Evolutionary conservation across 2,888 invertebrate species (phyloP).

Genomic region (Mactromeris polynyma): DNA sequence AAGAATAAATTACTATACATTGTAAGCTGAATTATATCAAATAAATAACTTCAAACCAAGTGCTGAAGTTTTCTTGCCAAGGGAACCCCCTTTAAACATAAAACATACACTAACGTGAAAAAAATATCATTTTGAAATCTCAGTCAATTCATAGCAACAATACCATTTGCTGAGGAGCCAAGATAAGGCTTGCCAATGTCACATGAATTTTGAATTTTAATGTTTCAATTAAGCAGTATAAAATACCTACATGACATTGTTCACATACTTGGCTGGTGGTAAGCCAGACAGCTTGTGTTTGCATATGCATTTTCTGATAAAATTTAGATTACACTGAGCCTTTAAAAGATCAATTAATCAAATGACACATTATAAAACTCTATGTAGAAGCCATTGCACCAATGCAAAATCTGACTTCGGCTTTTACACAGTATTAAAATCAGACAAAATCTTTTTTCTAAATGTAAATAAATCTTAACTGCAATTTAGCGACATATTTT

Average conservation of each 20-base stretch:
- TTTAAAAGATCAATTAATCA: constrained; percentile 1
- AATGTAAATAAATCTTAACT: background rate
- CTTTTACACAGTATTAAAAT: background rate
- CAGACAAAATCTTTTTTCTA: background rate
- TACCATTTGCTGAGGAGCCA: background rate
- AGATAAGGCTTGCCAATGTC: background rate
- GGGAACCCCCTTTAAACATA: too few species aligned
- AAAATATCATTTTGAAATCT: background rate
- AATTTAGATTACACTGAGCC: background rate
- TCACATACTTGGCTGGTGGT: background rate
- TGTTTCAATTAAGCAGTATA: background rate
- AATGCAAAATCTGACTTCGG: background rate
- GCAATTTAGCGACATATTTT: background rate
- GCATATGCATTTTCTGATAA: constrained; percentile 14
- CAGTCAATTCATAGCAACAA: background rate
- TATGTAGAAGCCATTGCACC: background rate
- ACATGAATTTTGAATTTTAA: background rate
- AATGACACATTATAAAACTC: background rate
- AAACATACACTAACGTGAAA: too few species aligned
- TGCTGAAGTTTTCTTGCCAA: too few species aligned
- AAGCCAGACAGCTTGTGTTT: background rate
- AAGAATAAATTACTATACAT: too few species aligned
- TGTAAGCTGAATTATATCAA: too few species aligned
- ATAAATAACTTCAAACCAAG: too few species aligned
- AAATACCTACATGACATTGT: background rate